These are phyloP conservation scores for Anaspis maculata DNA, from an alignment of 2,888 invertebrate genomes.

Conservation along the genomic window DNA sequence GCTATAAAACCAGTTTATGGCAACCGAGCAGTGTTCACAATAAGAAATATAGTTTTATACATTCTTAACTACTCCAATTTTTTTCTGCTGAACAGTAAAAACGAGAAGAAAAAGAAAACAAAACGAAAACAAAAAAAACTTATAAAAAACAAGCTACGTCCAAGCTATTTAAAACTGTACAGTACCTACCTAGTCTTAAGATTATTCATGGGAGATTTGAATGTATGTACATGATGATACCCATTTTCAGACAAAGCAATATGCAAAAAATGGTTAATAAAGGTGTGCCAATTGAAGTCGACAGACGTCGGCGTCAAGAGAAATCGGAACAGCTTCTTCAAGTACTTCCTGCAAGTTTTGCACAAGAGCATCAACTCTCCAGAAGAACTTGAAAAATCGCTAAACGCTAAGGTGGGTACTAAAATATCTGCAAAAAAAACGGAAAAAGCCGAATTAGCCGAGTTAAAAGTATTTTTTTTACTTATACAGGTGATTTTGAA, in stretches of 20 bases:
- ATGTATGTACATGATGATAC: constrained; percentile 2
- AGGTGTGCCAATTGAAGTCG: constrained; percentile 40
- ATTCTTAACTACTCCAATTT: too few relatives aligned
- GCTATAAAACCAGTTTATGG: too few relatives aligned
- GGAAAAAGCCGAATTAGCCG: too few relatives aligned
- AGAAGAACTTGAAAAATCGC: background rate
- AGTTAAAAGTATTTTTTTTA: too few relatives aligned
- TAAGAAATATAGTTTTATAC: too few relatives aligned
- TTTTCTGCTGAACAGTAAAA: background rate
- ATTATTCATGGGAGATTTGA: too few relatives aligned
- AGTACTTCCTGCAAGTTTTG: constrained; percentile 43
- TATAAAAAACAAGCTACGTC: too few relatives aligned
- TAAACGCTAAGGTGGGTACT: too few relatives aligned
- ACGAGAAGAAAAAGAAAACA: background rate
- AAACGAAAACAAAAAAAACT: background rate
- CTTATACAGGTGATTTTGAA: too few relatives aligned
- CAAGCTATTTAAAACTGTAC: too few relatives aligned
- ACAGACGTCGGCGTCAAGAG: constrained; percentile 44
- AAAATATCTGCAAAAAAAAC: background rate
- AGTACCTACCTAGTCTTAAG: too few relatives aligned
- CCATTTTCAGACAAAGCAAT: constrained; percentile 39
- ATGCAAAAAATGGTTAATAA: constrained; percentile 42
- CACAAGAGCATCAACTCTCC: constrained; percentile 29
- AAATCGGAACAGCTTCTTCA: constrained; percentile 48
- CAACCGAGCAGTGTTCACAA: too few relatives aligned